Conservation (phyloP, 2,797 vertebrate genomes). For the Aeoliscus strigatus region DNA sequence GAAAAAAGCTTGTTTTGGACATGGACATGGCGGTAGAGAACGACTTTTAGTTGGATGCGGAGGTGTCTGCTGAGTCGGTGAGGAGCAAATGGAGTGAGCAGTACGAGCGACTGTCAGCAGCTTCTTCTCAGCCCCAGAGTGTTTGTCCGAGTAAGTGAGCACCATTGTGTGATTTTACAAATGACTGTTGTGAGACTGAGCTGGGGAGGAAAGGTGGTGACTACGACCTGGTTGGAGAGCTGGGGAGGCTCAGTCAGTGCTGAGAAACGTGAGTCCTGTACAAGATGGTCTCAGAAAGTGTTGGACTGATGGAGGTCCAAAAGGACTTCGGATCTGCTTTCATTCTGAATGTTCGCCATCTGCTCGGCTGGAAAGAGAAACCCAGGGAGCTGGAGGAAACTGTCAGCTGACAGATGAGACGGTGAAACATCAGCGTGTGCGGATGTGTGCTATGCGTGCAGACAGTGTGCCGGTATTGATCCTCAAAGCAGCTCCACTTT, state of each 20-base stretch:
- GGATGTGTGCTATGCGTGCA: conserved; percentile 29
- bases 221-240: conserved; percentile 10
- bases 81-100: too few species aligned
- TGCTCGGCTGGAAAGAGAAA: conserved; percentile 64
- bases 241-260: conserved; percentile 22
- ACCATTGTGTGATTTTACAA: too few species aligned
- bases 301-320: conserved; percentile 64
- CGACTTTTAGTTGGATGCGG: too few species aligned
- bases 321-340: conserved; percentile 70
- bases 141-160: too few species aligned
- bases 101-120: too few species aligned
- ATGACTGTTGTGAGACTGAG: background rate
- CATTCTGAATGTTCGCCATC: conserved; percentile 72
- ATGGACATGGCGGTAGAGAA: too few species aligned
- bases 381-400: conserved; percentile 54
- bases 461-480: conserved; percentile 64
- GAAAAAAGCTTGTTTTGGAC: too few species aligned
- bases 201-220: background rate
- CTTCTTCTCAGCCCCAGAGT: too few species aligned
- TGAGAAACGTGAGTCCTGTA: conserved; percentile 50
- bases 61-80: too few species aligned
- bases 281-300: conserved; percentile 52
- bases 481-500: conserved; percentile 62
- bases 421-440: conserved; percentile 37
- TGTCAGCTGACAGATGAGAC: conserved; percentile 71